Conservation (phyloP, 2,888 invertebrate species). For the Drepana falcataria region DNA sequence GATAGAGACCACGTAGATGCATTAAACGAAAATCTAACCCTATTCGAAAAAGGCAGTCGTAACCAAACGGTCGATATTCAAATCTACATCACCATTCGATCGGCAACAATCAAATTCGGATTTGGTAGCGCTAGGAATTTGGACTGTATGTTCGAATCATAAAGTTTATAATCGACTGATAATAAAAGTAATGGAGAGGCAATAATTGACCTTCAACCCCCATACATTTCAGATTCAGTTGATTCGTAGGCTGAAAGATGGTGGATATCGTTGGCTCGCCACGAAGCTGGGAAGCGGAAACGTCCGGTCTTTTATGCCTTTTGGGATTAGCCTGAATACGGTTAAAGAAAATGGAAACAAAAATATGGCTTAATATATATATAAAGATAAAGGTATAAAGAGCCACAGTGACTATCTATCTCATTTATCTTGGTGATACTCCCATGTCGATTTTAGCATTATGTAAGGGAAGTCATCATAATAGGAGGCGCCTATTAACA, state of each 20-base stretch:
- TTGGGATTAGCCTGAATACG: not conserved
- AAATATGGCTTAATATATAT: too few relatives aligned
- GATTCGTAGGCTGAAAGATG: not conserved
- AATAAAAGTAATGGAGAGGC: not conserved
- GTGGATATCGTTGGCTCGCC: not conserved
- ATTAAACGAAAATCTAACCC: conserved; percentile 2
- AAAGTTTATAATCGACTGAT: not conserved
- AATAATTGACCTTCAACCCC: not conserved
- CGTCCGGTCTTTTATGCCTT: not conserved
- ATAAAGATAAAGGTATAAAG: too few relatives aligned
- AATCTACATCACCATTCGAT: not conserved
- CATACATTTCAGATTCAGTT: not conserved
- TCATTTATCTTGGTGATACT: too few relatives aligned
- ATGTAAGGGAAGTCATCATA: not conserved
- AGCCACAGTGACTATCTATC: too few relatives aligned
- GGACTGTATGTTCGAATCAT: not conserved
- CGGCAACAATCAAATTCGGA: not conserved
- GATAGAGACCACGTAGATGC: not conserved
- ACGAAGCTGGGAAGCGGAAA: not conserved
- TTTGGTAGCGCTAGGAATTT: not conserved
- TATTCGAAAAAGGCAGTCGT: conserved; percentile 1
- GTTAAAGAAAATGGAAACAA: too few relatives aligned
- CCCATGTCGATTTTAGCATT: not conserved
- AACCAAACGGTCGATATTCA: not conserved
- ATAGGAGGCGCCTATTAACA: not conserved